Conservation (phyloP, 2,113 vertebrate species). For the Dipodomys stephensi region DNA sequence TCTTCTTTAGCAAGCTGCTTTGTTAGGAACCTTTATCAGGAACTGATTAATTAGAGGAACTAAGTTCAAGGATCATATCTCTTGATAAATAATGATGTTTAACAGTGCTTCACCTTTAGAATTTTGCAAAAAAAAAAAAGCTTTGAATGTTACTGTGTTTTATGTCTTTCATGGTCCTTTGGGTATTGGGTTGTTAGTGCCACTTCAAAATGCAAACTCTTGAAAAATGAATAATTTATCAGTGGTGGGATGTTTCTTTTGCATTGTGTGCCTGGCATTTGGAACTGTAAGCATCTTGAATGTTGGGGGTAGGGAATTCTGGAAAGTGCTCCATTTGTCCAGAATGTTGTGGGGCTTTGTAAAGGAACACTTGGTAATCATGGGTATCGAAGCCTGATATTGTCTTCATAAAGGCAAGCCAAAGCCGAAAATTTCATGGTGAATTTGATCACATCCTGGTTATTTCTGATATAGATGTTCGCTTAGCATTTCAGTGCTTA, state of each 20-base stretch:
- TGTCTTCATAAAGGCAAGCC: conserved; percentile 38
- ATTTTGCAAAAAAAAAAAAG: conserved; percentile 19
- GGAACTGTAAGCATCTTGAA: conserved; percentile 53
- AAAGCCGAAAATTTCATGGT: neutral
- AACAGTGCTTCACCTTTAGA: conserved; percentile 57
- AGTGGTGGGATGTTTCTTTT: conserved; percentile 60
- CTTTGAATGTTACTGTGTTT: conserved; percentile 32
- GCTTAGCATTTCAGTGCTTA: neutral
- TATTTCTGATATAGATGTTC: neutral
- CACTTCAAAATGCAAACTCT: conserved; percentile 51
- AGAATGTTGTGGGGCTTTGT: neutral
- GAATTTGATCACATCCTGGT: conserved; percentile 14
- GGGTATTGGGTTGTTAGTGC: conserved; percentile 42
- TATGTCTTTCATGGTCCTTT: conserved; percentile 66
- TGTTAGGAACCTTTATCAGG: conserved; percentile 47
- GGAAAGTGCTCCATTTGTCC: conserved; percentile 13
- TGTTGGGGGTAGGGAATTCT: neutral
- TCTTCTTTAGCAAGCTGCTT: neutral
- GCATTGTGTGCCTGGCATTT: conserved; percentile 38
- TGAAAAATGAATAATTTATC: conserved; percentile 77
- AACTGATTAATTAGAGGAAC: conserved; percentile 63
- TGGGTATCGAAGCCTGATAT: conserved; percentile 42
- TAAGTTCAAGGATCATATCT: conserved; percentile 57
- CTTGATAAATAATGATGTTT: conserved; percentile 68
- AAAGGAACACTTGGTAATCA: conserved; percentile 50